Conservation (phyloP, 2,797 vertebrate genomes). For the Malurus splendens region DNA sequence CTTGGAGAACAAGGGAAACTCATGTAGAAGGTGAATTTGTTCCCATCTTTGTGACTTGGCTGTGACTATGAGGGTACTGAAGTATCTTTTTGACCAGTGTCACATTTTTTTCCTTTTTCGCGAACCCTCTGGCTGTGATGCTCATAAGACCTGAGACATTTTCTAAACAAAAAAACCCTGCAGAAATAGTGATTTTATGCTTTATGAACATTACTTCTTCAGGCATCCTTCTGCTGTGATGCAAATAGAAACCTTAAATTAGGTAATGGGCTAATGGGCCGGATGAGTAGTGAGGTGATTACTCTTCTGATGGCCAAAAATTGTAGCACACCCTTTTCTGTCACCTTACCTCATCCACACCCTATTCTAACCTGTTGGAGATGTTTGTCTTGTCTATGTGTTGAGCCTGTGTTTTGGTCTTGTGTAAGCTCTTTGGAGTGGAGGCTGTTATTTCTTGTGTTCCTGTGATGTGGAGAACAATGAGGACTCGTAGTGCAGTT, state of each 20-base stretch:
- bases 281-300: slow-evolving; percentile 28
- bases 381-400: not conserved
- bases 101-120: not conserved
- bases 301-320: slow-evolving; percentile 29
- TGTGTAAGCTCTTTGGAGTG: not conserved
- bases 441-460: not conserved
- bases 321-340: slow-evolving; percentile 46
- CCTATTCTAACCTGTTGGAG: slow-evolving; percentile 19
- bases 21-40: not conserved
- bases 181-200: not conserved
- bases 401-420: not conserved
- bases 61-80: fast-evolving
- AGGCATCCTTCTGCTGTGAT: slow-evolving; percentile 18
- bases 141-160: not conserved
- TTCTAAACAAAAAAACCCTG: not conserved
- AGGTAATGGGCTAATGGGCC: not conserved
- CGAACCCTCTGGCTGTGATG: not conserved
- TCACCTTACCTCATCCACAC: slow-evolving; percentile 29
- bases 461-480: not conserved
- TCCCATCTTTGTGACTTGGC: not conserved
- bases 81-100: not conserved
- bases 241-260: slow-evolving; percentile 36
- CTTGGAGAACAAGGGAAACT: not conserved
- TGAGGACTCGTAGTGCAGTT: fast-evolving
- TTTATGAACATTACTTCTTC: not conserved